These are phyloP conservation scores for Rotaria sp. DNA, from an alignment of 2,888 invertebrate genomes.

Conservation along the genomic window DNA sequence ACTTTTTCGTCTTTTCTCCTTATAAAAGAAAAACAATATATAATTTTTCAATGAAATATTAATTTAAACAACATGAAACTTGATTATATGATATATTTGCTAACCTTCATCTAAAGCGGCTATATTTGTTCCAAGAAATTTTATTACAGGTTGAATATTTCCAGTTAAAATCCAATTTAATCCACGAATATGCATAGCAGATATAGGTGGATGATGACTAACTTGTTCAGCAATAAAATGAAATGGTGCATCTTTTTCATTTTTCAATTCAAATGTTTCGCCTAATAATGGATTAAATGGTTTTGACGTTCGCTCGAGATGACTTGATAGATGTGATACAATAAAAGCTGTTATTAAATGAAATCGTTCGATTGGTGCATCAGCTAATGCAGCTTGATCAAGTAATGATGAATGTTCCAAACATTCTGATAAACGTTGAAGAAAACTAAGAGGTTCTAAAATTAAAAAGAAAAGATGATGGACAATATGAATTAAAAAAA, in stretches of 20 bases:
- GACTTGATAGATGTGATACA: background rate
- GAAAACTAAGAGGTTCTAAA: constrained; percentile 77
- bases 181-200: background rate
- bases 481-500: too few relatives aligned
- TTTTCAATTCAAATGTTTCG: constrained; percentile 36
- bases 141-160: background rate
- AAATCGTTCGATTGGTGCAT: constrained; percentile 73
- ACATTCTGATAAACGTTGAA: constrained; percentile 85
- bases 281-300: constrained; percentile 15
- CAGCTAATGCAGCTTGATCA: constrained; percentile 68
- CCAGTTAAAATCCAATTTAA: background rate
- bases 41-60: too few relatives aligned
- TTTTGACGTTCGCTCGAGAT: background rate
- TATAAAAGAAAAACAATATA: too few relatives aligned
- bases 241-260: constrained; percentile 38
- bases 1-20: too few relatives aligned
- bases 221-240: background rate
- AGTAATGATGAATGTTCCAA: constrained; percentile 78
- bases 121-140: background rate
- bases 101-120: background rate
- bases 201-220: constrained; percentile 25
- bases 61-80: too few relatives aligned
- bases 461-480: background rate
- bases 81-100: background rate
- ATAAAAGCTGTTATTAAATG: constrained; percentile 47